phyloP scores from a whole-genome alignment of 1,140 invertebrate genomes.

The Papilio xuthus region DNA sequence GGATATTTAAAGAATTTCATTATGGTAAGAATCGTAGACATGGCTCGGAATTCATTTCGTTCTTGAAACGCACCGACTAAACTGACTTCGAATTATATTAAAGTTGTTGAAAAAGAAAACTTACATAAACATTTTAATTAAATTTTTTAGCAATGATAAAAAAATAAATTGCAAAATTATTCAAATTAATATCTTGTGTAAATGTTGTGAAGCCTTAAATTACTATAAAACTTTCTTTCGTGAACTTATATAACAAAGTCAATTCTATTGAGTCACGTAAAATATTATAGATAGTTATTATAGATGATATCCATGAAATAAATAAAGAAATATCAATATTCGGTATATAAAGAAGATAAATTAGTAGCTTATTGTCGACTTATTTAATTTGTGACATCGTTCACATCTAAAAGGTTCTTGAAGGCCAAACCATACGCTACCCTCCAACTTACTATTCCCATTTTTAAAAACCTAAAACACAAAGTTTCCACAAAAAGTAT shows the following conservation, averaged over 20 bases:
- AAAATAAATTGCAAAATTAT: background rate
- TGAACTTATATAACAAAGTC: background rate
- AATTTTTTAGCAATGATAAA: background rate
- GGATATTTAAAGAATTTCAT: conserved; percentile 79
- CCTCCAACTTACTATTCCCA: too few relatives aligned
- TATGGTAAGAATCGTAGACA: conserved; percentile 70
- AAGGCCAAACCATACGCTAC: too few relatives aligned
- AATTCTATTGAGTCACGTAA: conserved; percentile 2
- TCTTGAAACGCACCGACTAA: conserved; percentile 62
- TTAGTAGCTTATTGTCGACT: background rate
- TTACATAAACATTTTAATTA: conserved; percentile 51
- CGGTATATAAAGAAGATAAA: background rate
- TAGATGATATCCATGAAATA: background rate
- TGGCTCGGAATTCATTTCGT: conserved; percentile 68
- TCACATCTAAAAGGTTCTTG: background rate
- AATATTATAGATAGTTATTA: conserved; percentile 1
- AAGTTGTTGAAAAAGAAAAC: conserved; percentile 63
- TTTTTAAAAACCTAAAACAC: too few relatives aligned
- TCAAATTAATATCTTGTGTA: conserved; percentile 12
- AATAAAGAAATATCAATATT: background rate
- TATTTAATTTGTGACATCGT: background rate
- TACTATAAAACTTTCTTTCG: background rate
- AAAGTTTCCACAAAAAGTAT: too few relatives aligned
- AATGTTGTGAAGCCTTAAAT: background rate
- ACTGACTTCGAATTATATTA: conserved; percentile 62